These are phyloP conservation scores for Atherix ibis DNA, from an alignment of 2,888 invertebrate species.

Conservation along the genomic window DNA sequence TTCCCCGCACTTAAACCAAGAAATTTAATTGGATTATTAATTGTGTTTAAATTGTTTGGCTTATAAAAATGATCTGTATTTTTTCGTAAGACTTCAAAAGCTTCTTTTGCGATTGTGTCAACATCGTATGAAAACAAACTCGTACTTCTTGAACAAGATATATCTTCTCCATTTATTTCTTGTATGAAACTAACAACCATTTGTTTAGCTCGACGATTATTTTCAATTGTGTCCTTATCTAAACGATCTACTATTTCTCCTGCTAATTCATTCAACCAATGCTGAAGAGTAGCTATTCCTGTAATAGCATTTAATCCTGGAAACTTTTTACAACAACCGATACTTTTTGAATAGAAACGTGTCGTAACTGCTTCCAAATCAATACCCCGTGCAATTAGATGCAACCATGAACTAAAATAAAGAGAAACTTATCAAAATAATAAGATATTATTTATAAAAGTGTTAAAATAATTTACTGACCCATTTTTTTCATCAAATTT, in stretches of 20 bases:
- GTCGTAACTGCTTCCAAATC: slow-evolving; percentile 76
- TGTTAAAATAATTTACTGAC: slow-evolving; percentile 47
- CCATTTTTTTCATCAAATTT: slow-evolving; percentile 77
- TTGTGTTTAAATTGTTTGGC: slow-evolving; percentile 18
- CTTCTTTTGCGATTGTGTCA: slow-evolving; percentile 47
- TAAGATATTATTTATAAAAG: slow-evolving; percentile 1
- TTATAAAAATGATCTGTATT: slow-evolving; percentile 32
- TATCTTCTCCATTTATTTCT: slow-evolving; percentile 37
- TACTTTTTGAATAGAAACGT: slow-evolving; percentile 76
- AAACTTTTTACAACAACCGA: slow-evolving; percentile 92
- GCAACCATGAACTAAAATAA: slow-evolving; percentile 56
- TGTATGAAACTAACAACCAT: slow-evolving; percentile 59
- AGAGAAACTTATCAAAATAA: slow-evolving; percentile 2
- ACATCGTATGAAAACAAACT: slow-evolving; percentile 42
- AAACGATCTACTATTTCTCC: slow-evolving; percentile 72
- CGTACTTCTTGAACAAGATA: slow-evolving; percentile 48
- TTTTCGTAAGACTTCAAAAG: slow-evolving; percentile 51
- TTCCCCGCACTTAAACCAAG: slow-evolving; percentile 66
- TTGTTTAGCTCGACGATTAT: slow-evolving; percentile 59
- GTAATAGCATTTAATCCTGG: slow-evolving; percentile 60
- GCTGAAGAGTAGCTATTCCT: slow-evolving; percentile 46
- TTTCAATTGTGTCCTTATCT: slow-evolving; percentile 62
- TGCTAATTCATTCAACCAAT: slow-evolving; percentile 70
- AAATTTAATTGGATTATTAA: slow-evolving; percentile 45
- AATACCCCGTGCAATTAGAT: slow-evolving; percentile 70